Evolutionary conservation across 53 echinoderm and acorn worm species (phyloP), one percentile per base, ranked within the genome.

Genomic region (Apostichopus leukothele): DNA sequence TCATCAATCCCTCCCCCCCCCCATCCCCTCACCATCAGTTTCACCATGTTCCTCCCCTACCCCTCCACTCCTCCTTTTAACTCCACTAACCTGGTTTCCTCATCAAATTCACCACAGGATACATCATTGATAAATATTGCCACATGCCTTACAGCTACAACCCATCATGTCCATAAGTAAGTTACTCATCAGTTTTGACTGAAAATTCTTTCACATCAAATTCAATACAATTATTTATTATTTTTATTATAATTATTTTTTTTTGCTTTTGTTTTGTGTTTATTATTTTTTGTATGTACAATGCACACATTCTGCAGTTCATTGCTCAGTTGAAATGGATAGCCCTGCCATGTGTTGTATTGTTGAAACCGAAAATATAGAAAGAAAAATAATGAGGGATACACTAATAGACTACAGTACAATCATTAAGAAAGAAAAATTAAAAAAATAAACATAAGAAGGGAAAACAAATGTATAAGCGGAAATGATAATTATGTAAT

Each of bases 111-210:
- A 57, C 57, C 57, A 57, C 57, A 57, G 57, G 18, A 16, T 71
- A 71, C 4, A 71, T n/a, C n/a, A n/a, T 71, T 71, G 18, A 13
- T 71, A 71, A 71, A 71, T 71, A 71, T 71, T 71, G 71, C 71
- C 71, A 71, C 71, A 71, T 71, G 71, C 20, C 16, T 71, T 71
- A 71, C 18, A 71, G n/a, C 20, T 71, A 71, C 18, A 71, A 71
- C 4, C 71, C 4, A 18, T 16, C 39, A 39, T 39, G 71, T n/a
- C 18, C 20, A n/a, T n/a, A 71, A 71, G 18, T 18, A 71, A 18
- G 6, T 71, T 71, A 6, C 6, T 18, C 71, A 71, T 19, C 71
- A 71, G 71, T 71, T 71, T 71, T 71, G 71, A 71, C 71, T 71
- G n/a, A 71, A 71, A 63, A 16, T 63, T 63, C 63, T 13, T 71